phyloP scores from a whole-genome alignment of 2,113 vertebrate genomes.

The Typhlomys cinereus region DNA sequence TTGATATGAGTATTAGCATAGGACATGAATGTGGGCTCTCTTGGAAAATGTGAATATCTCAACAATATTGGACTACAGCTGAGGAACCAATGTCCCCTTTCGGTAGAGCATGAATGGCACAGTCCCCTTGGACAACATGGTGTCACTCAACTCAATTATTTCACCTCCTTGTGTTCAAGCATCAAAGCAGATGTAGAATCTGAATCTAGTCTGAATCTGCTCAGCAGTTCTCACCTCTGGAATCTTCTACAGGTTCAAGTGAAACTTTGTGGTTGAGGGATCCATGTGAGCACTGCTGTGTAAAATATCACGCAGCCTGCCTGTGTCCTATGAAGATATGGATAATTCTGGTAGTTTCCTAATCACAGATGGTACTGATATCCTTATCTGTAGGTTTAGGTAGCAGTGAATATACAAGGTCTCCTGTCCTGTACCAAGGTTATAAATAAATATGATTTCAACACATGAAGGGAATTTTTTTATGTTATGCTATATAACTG shows the following conservation, averaged over 20 bases:
- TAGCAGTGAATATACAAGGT: background rate
- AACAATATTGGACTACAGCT: background rate
- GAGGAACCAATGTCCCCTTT: fast-evolving
- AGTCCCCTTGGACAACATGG: background rate
- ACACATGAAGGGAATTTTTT: background rate
- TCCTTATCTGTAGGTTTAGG: background rate
- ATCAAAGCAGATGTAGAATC: background rate
- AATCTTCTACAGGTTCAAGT: background rate
- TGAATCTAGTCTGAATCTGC: background rate
- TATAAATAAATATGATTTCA: background rate
- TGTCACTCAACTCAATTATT: background rate
- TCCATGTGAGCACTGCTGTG: background rate
- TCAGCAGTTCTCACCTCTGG: background rate
- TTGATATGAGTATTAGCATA: background rate
- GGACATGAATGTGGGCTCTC: background rate
- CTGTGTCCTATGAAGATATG: background rate
- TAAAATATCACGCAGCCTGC: background rate
- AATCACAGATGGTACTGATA: background rate
- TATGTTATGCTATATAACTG: background rate
- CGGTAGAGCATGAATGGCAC: background rate
- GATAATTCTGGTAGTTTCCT: background rate
- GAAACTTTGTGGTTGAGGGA: background rate
- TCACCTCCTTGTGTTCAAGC: background rate
- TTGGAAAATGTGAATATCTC: background rate
- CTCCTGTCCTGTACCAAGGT: background rate